Conservation (phyloP, 1,140 invertebrate species). For the Trigoniulus corallinus region DNA sequence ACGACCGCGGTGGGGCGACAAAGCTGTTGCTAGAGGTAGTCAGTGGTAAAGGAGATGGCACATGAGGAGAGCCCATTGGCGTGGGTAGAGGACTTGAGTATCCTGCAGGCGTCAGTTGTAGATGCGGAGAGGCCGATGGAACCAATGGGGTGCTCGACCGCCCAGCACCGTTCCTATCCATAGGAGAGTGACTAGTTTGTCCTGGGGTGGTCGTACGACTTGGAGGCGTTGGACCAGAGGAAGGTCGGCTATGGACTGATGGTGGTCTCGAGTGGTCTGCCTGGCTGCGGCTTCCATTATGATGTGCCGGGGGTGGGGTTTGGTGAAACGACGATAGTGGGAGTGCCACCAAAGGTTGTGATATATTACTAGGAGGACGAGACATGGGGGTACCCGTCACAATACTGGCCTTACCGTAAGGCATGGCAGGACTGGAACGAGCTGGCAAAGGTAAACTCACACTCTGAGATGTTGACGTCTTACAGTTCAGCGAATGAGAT, state of each 20-base stretch:
- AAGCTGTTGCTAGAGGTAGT: not conserved
- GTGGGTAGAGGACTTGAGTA: not conserved
- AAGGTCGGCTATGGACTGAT: not conserved
- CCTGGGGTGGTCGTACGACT: not conserved
- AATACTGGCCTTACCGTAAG: not conserved
- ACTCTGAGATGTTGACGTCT: not conserved
- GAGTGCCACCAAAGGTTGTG: not conserved
- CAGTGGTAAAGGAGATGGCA: not conserved
- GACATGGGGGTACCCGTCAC: not conserved
- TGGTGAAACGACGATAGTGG: not conserved
- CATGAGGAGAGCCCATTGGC: constrained; percentile 6
- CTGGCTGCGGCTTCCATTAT: not conserved
- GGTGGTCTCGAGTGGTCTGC: not conserved
- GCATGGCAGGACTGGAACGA: not conserved
- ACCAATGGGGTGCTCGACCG: not conserved
- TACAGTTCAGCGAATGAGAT: not conserved
- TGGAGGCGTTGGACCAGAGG: constrained; percentile 2
- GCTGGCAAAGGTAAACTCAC: not conserved
- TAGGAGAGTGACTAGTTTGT: not conserved
- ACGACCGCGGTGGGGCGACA: not conserved
- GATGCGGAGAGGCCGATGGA: not conserved
- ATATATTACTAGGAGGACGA: not conserved
- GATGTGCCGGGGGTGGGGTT: not conserved
- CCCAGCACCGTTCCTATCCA: not conserved
- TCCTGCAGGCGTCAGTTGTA: not conserved